A percentile compares a stretch with the other conserved stretches of the same genome.
Evolutionary conservation across 2,113 vertebrate genomes (phyloP).

Genomic region (Syngnathus typhle): DNA sequence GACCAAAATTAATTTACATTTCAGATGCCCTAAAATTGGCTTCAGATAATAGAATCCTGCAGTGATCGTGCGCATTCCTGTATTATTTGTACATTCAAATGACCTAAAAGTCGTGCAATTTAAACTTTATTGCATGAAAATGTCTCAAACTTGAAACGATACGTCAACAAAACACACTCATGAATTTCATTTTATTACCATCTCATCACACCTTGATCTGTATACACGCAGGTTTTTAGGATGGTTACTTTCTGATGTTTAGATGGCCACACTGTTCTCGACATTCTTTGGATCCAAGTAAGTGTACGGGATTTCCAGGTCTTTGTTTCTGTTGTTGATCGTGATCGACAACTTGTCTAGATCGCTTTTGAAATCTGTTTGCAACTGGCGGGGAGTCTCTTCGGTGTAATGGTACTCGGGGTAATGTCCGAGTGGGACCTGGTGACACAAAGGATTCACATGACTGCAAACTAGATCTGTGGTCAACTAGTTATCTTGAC

Average conservation of each 20-base stretch:
- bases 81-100: too few species aligned
- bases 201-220: not conserved
- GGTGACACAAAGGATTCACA: too few species aligned
- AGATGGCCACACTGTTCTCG: slow-evolving; percentile 38
- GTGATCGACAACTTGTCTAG: slow-evolving; percentile 9
- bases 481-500: too few species aligned
- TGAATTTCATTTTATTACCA: not conserved
- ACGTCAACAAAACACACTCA: too few species aligned
- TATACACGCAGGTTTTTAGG: not conserved
- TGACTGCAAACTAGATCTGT: too few species aligned
- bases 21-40: too few species aligned
- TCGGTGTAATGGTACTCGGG: slow-evolving; percentile 28
- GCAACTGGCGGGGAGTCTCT: slow-evolving; percentile 8
- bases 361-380: slow-evolving; percentile 18
- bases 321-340: slow-evolving; percentile 21
- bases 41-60: too few species aligned
- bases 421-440: slow-evolving; percentile 26
- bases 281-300: slow-evolving; percentile 18
- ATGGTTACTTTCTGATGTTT: not conserved
- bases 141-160: too few species aligned
- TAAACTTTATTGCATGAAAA: too few species aligned
- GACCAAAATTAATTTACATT: too few species aligned
- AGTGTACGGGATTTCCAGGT: slow-evolving; percentile 23
- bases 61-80: too few species aligned
- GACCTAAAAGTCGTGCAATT: too few species aligned